These are phyloP conservation scores for Papilio aristodemus DNA, from an alignment of 1,140 invertebrate genomes.

Conservation along the genomic window DNA sequence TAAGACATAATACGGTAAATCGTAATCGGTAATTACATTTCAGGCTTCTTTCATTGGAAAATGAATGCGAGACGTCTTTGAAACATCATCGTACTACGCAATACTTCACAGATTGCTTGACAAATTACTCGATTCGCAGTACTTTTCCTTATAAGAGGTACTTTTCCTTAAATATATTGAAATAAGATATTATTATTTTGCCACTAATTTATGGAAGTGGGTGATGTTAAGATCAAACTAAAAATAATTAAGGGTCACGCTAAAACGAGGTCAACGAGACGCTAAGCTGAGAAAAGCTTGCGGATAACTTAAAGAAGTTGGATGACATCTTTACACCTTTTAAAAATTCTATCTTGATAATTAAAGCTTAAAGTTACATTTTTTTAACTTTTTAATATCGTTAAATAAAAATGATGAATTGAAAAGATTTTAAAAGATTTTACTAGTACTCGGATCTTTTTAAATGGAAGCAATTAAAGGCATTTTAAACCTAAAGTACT, in stretches of 20 bases:
- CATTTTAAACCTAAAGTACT: neutral
- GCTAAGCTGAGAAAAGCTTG: neutral
- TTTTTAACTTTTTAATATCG: neutral
- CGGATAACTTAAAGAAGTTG: neutral
- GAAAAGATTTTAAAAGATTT: neutral
- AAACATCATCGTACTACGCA: too few species aligned
- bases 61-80: too few species aligned
- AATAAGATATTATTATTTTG: too few species aligned
- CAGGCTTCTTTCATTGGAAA: too few species aligned
- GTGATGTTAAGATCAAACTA: conserved; percentile 1
- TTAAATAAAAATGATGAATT: neutral
- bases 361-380: too few species aligned
- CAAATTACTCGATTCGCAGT: too few species aligned
- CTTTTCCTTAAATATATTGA: too few species aligned
- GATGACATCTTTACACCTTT: neutral
- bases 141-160: too few species aligned
- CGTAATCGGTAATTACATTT: too few species aligned
- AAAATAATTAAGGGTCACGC: neutral
- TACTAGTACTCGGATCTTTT: neutral
- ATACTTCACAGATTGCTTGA: too few species aligned
- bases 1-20: too few species aligned
- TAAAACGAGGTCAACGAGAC: neutral
- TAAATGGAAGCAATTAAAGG: neutral
- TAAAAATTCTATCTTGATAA: neutral
- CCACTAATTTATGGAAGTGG: too few species aligned